Evolutionary conservation across 2,113 vertebrate species (phyloP).

Genomic region (Vulpes ferrilata): DNA sequence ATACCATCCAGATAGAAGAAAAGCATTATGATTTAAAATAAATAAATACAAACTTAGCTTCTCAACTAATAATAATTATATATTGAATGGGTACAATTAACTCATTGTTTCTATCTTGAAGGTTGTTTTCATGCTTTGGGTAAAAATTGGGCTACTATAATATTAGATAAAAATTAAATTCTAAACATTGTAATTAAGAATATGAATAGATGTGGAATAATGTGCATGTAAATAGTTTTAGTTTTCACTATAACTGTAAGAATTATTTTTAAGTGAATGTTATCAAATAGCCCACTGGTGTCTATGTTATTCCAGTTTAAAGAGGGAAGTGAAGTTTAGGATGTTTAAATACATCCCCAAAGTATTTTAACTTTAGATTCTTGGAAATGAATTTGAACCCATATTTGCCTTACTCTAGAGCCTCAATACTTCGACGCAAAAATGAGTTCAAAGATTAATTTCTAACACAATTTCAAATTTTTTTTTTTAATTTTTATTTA

Average conservation of each 20-base stretch:
- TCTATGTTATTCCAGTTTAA: not conserved
- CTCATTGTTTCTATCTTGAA: not conserved
- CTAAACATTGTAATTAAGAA: not conserved
- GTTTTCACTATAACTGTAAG: not conserved
- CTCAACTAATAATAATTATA: not conserved
- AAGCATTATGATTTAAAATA: not conserved
- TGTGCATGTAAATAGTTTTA: not conserved
- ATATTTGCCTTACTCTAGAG: not conserved
- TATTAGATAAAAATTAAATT: not conserved
- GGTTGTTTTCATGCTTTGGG: not conserved
- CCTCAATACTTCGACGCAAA: not conserved
- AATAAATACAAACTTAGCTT: not conserved
- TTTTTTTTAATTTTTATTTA: no score
- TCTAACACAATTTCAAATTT: not conserved
- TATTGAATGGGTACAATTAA: not conserved
- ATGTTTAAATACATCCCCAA: not conserved
- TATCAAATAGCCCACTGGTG: fast-evolving
- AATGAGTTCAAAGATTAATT: conserved; percentile 54
- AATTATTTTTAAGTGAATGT: not conserved
- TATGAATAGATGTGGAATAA: not conserved
- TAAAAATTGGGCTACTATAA: not conserved
- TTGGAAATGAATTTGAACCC: not conserved
- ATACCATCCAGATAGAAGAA: not conserved
- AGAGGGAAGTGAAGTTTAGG: not conserved
- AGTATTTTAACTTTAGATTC: not conserved